These are phyloP conservation scores for Drosophila sordidula DNA, from an alignment of 2,888 invertebrate genomes.

Conservation along the genomic window DNA sequence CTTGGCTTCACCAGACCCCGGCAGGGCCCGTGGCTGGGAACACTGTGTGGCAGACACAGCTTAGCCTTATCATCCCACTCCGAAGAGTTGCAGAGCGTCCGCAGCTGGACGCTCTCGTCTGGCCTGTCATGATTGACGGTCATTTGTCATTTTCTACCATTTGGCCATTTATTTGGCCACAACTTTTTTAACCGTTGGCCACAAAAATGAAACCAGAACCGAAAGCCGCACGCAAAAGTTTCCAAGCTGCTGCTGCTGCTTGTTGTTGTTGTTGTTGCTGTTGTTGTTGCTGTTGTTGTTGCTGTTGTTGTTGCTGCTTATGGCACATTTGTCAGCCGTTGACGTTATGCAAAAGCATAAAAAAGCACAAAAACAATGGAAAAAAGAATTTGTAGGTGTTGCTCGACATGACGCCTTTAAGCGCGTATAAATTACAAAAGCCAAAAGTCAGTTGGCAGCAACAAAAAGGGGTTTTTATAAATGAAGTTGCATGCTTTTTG, in stretches of 20 bases:
- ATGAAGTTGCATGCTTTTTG: conserved; percentile 69
- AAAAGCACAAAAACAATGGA: conserved; percentile 39
- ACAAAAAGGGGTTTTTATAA: conserved; percentile 63
- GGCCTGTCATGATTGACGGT: conserved; percentile 84
- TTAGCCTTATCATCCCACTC: conserved; percentile 66
- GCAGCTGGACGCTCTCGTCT: conserved; percentile 63
- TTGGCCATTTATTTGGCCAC: conserved; percentile 75
- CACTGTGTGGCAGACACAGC: conserved; percentile 58
- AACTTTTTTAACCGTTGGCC: conserved; percentile 73
- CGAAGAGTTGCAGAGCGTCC: conserved; percentile 33
- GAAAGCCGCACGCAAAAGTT: conserved; percentile 73
- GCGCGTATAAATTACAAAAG: conserved; percentile 77
- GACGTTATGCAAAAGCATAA: conserved; percentile 71
- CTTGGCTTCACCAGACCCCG: conserved; percentile 20
- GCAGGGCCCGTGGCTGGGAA: conserved; percentile 9
- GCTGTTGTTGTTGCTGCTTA: conserved; percentile 66
- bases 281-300: conserved; percentile 9
- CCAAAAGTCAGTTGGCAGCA: conserved; percentile 62
- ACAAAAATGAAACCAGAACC: conserved; percentile 61
- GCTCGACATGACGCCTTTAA: conserved; percentile 77
- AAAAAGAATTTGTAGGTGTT: conserved; percentile 75
- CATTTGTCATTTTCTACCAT: conserved; percentile 83
- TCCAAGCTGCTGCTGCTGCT: conserved; percentile 26
- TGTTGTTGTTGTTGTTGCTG: background rate
- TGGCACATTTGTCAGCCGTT: conserved; percentile 82